These are phyloP conservation scores for Limnephilus marmoratus DNA, from an alignment of 2,888 invertebrate genomes.

Conservation along the genomic window DNA sequence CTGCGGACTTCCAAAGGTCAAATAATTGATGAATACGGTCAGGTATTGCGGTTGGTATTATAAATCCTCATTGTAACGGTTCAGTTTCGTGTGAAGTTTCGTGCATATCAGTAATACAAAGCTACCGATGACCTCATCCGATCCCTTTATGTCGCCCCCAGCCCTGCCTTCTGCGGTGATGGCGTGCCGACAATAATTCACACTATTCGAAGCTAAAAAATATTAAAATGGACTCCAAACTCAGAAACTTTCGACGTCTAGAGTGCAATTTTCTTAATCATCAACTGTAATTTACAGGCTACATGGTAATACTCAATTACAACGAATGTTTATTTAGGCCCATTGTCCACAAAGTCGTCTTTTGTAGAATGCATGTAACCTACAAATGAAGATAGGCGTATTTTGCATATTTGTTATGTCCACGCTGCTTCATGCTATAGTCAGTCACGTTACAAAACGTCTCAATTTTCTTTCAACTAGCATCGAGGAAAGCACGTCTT, in stretches of 20 bases:
- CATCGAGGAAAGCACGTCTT: too few relatives aligned
- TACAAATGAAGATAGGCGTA: too few relatives aligned
- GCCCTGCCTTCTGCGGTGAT: background rate
- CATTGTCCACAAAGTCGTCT: too few relatives aligned
- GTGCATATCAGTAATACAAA: conserved; percentile 15
- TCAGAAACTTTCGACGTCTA: background rate
- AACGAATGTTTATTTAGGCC: too few relatives aligned
- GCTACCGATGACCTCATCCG: conserved; percentile 25
- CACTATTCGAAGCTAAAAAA: background rate
- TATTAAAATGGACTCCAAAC: background rate
- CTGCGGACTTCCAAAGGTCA: background rate
- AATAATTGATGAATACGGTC: background rate
- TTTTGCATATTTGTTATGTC: too few relatives aligned
- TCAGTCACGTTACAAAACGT: too few relatives aligned
- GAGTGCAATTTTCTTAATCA: background rate
- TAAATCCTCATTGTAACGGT: conserved; percentile 28
- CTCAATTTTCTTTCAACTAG: too few relatives aligned
- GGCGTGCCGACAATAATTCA: background rate
- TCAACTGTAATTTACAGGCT: too few relatives aligned
- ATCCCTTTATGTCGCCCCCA: conserved; percentile 19
- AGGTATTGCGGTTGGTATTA: background rate
- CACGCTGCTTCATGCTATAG: too few relatives aligned
- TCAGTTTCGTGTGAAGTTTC: conserved; percentile 21
- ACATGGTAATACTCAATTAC: too few relatives aligned
- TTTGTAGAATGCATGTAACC: too few relatives aligned